phyloP scores from a whole-genome alignment of 2,888 invertebrate genomes.

The Trilocha varians region DNA sequence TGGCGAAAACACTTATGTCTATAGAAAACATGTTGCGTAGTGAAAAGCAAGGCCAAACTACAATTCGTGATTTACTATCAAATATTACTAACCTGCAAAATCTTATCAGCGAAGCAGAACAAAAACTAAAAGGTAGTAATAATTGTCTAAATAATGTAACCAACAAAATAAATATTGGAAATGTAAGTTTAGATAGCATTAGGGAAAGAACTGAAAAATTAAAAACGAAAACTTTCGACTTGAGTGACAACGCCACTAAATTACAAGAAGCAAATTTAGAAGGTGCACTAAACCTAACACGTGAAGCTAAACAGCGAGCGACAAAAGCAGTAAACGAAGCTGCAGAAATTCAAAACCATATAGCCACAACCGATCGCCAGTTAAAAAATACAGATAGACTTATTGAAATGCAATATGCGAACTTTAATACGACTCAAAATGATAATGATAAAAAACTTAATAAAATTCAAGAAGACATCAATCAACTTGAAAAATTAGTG shows the following conservation, averaged over 20 bases:
- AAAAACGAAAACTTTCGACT: constrained; percentile 79
- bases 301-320: constrained; percentile 81
- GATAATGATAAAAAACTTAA: constrained; percentile 82
- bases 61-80: constrained; percentile 76
- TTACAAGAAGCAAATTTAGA: constrained; percentile 96
- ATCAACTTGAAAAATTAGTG: constrained; percentile 79
- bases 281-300: constrained; percentile 94
- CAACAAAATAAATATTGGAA: constrained; percentile 80
- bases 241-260: constrained; percentile 91
- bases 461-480: constrained; percentile 77
- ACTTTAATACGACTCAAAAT: constrained; percentile 75
- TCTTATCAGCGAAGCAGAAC: constrained; percentile 78
- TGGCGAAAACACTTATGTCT: constrained; percentile 88
- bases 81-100: constrained; percentile 74
- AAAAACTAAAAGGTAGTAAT: constrained; percentile 65
- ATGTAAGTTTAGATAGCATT: constrained; percentile 79
- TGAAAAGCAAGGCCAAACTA: constrained; percentile 80
- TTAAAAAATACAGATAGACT: constrained; percentile 65
- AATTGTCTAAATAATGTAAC: constrained; percentile 76
- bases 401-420: constrained; percentile 57
- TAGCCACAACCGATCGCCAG: constrained; percentile 62
- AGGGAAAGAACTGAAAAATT: constrained; percentile 76
- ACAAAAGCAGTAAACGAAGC: constrained; percentile 68
- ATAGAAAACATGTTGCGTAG: constrained; percentile 85
- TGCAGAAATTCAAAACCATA: constrained; percentile 69